Base-by-base conservation (phyloP, 2,797 vertebrate genomes). In the Phalloptychus januarius region DNA sequence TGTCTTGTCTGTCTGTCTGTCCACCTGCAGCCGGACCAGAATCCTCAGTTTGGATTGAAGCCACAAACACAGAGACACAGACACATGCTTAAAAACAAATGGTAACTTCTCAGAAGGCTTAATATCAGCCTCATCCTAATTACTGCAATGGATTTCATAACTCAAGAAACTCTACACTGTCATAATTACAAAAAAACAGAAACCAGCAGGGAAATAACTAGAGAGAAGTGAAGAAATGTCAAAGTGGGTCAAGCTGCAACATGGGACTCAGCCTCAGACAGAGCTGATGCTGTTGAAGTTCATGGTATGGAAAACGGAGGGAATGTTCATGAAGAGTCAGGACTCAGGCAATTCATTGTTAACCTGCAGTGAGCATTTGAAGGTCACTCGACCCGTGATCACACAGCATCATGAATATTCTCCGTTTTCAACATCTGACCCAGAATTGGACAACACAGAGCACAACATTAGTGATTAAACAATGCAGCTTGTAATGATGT, bases 151-250 rank as follows among this genome's bases (percentile, higher is more conserved):
- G 18, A 63, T 74, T 67, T 74, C 31, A 77, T 18, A 25, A 82
- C 7, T n/a, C 10, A 31, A 77, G 38, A 36, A 80, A 77, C 6
- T 33, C 52, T 45, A 10, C 48, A 58, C 28, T 45, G 8, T 38
- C 58, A 54, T 50, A 13, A 65, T 23, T 54, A 42, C 13, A 23
- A 65, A 65, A 2, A 31, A 78, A 28, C 36, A 58, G 20, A 74
- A 82, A 16, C 8, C 70, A 78, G 7, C 0, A 65, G 69, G 69
- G 81, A 86, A 89, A 87, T 76, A 75, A 76, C 82, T n/a, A 72
- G 13, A 80, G 83, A 87, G 71, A 88, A 89, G 79, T 85, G 70
- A 77, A 72, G 79, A 80, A 79, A 87, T 72, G 69, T 63, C 72
- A 75, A 36, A 71, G 77, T 48, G 71, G 67, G 74, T 82, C 54